phyloP scores from a whole-genome alignment of 1,140 invertebrate species.

The Drosophila equinoxialis region DNA sequence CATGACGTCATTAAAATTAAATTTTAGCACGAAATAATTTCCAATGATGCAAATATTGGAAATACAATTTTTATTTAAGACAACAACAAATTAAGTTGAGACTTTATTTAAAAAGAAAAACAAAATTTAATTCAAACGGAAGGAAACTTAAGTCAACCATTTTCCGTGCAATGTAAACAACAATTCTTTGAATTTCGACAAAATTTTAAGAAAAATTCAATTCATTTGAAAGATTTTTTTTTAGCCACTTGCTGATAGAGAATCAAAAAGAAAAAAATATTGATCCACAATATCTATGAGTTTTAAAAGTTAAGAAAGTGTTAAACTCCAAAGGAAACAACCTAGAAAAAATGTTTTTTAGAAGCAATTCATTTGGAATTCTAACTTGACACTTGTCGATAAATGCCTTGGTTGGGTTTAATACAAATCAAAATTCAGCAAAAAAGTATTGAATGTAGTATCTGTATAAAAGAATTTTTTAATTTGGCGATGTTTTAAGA shows the following conservation, averaged over 20 bases:
- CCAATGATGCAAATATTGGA: not conserved
- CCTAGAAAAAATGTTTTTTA: too few species aligned
- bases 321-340: too few species aligned
- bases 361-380: too few species aligned
- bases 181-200: not conserved
- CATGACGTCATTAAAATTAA: conserved; percentile 4
- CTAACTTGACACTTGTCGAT: too few species aligned
- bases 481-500: too few species aligned
- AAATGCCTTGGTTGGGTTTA: too few species aligned
- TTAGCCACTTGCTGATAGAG: not conserved
- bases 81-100: too few species aligned
- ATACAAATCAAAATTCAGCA: too few species aligned
- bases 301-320: too few species aligned
- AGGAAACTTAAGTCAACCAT: conserved; percentile 7
- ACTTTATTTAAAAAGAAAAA: not conserved
- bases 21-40: not conserved
- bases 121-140: conserved; percentile 1
- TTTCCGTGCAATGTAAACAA: not conserved
- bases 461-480: too few species aligned
- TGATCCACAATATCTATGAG: too few species aligned
- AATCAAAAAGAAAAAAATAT: not conserved
- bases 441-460: too few species aligned
- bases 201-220: not conserved
- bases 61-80: not conserved
- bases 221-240: not conserved